Conservation (phyloP, 2,797 vertebrate species). For the Todus mexicanus region DNA sequence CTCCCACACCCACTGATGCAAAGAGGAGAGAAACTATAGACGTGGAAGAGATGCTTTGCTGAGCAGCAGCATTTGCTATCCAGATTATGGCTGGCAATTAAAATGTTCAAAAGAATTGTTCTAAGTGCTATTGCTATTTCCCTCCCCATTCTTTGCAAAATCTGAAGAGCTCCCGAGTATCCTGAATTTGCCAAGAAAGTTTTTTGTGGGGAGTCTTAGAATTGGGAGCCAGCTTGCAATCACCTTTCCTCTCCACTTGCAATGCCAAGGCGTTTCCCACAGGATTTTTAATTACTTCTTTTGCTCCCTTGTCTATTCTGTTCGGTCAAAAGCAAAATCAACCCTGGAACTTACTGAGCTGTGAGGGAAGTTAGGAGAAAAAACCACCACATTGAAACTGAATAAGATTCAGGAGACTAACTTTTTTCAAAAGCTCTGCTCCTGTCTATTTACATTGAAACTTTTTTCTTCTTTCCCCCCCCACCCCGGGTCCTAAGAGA, state of each 20-base stretch:
- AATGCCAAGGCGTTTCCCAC: neutral
- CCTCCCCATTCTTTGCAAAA: neutral
- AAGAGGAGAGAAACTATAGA: neutral
- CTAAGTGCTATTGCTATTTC: neutral
- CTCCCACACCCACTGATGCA: neutral
- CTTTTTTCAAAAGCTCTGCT: neutral
- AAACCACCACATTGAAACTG: neutral
- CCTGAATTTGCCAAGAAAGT: neutral
- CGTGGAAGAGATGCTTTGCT: neutral
- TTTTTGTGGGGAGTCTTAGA: neutral
- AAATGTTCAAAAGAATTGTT: neutral
- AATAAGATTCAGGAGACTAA: neutral
- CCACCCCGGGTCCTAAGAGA: neutral
- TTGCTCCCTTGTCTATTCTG: neutral
- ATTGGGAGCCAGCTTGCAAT: neutral
- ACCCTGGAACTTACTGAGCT: neutral
- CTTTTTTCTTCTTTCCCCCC: neutral
- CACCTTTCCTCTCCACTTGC: neutral
- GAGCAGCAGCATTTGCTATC: neutral
- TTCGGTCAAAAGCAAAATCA: neutral
- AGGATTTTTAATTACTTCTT: neutral
- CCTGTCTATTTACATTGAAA: neutral
- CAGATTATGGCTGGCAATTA: neutral
- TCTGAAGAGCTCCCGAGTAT: neutral
- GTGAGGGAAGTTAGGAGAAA: neutral